Evolutionary conservation across 2,113 vertebrate genomes (phyloP).

Genomic region (Tetraodon nigroviridis): DNA sequence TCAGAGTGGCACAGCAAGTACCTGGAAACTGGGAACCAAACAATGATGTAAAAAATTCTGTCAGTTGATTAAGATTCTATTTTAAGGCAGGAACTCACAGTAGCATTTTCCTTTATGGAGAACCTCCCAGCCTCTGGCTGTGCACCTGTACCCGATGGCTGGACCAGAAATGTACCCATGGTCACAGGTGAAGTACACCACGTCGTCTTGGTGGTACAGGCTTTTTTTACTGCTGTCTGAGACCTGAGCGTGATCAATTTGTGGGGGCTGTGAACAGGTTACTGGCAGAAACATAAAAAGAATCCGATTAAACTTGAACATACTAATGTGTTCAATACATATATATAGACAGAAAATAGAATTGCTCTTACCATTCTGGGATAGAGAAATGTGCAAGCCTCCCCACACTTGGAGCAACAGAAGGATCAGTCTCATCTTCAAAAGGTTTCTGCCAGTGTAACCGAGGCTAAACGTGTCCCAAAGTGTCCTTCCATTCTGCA

Average conservation of each 20-base stretch:
- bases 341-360: background rate
- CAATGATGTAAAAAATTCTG: background rate
- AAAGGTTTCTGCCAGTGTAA: too few species aligned
- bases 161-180: slow-evolving; percentile 32
- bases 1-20: background rate
- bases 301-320: background rate
- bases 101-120: background rate
- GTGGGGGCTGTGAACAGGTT: slow-evolving; percentile 22
- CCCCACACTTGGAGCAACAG: slow-evolving; percentile 37
- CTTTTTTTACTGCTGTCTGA: slow-evolving; percentile 11
- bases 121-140: background rate
- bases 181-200: slow-evolving; percentile 32
- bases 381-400: slow-evolving; percentile 4
- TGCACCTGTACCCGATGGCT: slow-evolving; percentile 22
- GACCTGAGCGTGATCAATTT: slow-evolving; percentile 8
- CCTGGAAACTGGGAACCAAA: background rate
- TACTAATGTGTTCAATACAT: too few species aligned
- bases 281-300: slow-evolving; percentile 10
- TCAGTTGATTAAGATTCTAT: background rate
- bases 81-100: slow-evolving; percentile 27
- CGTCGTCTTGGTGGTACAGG: slow-evolving; percentile 15
- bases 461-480: background rate
- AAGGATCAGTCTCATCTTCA: slow-evolving; percentile 20
- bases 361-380: slow-evolving; percentile 38
- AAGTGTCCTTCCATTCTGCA: background rate